These are phyloP conservation scores for Cryptocephalus moraei DNA, from an alignment of 2,888 invertebrate species.

Conservation along the genomic window DNA sequence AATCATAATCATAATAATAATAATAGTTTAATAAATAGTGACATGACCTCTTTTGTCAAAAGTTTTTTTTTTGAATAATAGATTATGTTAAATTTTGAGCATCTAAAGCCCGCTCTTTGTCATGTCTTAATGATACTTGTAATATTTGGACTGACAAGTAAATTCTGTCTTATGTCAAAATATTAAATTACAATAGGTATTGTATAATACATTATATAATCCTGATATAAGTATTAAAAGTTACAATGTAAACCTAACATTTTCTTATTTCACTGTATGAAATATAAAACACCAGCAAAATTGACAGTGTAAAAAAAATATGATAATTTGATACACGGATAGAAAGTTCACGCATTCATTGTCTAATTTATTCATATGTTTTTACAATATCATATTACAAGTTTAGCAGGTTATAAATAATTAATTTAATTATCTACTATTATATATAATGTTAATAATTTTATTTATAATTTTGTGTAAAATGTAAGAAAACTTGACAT, in stretches of 20 bases:
- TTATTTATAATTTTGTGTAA: conserved; percentile 36
- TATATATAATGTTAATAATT: conserved; percentile 34
- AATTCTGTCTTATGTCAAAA: conserved; percentile 17
- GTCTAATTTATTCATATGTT: conserved; percentile 38
- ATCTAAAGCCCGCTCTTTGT: conserved; percentile 24
- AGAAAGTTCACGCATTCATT: conserved; percentile 35
- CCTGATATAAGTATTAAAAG: conserved; percentile 27
- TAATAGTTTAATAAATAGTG: conserved; percentile 27
- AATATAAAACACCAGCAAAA: conserved; percentile 34
- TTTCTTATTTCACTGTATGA: conserved; percentile 19
- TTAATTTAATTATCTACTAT: conserved; percentile 36
- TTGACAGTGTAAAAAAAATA: conserved; percentile 35
- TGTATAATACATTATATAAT: conserved; percentile 28
- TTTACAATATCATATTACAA: conserved; percentile 38
- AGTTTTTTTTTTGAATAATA: conserved; percentile 22
- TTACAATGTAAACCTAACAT: conserved; percentile 26
- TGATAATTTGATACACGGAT: conserved; percentile 28
- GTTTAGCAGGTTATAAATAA: conserved; percentile 37
- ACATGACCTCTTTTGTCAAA: conserved; percentile 27
- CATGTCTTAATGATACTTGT: conserved; percentile 23
- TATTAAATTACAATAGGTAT: conserved; percentile 24
- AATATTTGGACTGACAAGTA: conserved; percentile 18
- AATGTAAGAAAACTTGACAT: conserved; percentile 39
- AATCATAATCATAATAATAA: conserved; percentile 9
- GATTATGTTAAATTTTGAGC: conserved; percentile 33